These are phyloP conservation scores for Myotis vivesi DNA, from an alignment of 2,797 vertebrate genomes.

Conservation along the genomic window DNA sequence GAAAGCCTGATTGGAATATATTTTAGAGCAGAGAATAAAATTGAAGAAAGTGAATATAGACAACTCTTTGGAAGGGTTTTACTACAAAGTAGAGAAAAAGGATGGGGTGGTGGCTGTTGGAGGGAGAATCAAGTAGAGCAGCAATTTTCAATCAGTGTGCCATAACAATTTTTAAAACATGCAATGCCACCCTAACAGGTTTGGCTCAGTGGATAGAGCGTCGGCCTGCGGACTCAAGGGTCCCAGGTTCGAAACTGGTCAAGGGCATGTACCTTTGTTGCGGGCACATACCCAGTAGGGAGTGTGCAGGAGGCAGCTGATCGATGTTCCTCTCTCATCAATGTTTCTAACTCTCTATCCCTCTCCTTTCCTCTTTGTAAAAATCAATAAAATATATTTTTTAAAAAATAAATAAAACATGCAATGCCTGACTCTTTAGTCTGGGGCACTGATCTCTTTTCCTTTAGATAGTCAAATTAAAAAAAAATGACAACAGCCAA, in stretches of 20 bases:
- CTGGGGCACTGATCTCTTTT: neutral
- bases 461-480: neutral
- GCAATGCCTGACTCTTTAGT: neutral
- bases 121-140: neutral
- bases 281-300: no score
- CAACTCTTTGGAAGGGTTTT: neutral
- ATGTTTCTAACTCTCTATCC: no score
- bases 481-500: neutral
- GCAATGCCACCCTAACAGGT: no score
- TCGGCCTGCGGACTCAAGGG: no score
- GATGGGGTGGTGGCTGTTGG: neutral
- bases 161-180: neutral
- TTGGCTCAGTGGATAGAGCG: no score
- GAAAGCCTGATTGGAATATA: neutral
- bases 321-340: no score
- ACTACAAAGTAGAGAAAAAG: neutral
- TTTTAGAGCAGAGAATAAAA: neutral
- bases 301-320: no score
- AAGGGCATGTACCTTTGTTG: no score
- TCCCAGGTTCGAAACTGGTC: no score
- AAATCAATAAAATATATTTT: no score
- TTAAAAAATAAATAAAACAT: no score
- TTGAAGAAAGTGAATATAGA: neutral
- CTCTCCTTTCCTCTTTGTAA: no score
- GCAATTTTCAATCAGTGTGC: neutral